Conservation (phyloP, 2,113 vertebrate genomes). For the Ginglymostoma cirratum region DNA sequence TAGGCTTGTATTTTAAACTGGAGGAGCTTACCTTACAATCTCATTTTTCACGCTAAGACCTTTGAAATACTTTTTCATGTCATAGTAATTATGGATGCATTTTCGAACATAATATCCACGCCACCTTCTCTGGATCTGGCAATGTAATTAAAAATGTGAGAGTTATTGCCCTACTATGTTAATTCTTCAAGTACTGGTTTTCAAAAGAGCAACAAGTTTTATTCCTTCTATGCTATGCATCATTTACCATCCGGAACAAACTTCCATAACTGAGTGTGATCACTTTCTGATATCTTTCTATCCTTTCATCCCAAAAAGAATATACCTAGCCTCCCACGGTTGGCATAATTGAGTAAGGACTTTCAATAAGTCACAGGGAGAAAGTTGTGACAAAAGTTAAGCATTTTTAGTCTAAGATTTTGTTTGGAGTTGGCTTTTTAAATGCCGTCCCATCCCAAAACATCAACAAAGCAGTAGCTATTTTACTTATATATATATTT, state of each 20-base stretch:
- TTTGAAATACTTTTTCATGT: slow-evolving; percentile 72
- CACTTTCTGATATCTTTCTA: not conserved
- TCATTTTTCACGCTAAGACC: slow-evolving; percentile 66
- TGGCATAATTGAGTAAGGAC: not conserved
- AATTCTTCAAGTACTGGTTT: not conserved
- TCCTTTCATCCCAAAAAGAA: not conserved
- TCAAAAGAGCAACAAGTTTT: not conserved
- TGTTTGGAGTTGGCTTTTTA: not conserved
- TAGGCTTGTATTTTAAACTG: not conserved
- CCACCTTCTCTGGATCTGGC: slow-evolving; percentile 84
- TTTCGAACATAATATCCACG: slow-evolving; percentile 75
- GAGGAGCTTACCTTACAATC: slow-evolving; percentile 68
- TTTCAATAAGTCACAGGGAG: not conserved
- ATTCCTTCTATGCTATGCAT: not conserved
- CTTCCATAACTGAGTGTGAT: not conserved
- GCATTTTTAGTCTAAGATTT: not conserved
- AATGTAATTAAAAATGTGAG: slow-evolving; percentile 38
- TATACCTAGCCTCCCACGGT: not conserved
- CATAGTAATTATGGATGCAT: slow-evolving; percentile 77
- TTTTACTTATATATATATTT: not conserved
- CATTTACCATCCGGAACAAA: not conserved
- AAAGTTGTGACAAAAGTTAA: not conserved
- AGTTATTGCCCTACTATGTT: not conserved
- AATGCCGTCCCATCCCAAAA: not conserved
- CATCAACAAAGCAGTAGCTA: not conserved